Percentiles rank a stretch among this genome's conserved stretches.
Evolutionary conservation across 2,888 invertebrate genomes (phyloP).

Genomic region (Elgonia sp.): DNA sequence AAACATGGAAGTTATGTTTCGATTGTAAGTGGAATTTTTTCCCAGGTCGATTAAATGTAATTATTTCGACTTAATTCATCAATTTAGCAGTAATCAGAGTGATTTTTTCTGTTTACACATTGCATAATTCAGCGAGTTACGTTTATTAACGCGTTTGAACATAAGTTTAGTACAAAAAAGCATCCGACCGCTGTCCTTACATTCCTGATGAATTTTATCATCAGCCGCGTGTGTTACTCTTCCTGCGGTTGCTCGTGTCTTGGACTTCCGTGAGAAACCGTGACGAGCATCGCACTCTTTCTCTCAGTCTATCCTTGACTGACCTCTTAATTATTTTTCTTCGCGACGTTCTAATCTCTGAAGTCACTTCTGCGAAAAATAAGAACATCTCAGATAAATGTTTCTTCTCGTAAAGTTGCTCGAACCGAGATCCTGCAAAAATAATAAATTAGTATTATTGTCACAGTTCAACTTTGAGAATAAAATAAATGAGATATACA

Average conservation of each 20-base stretch:
- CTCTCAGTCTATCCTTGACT: slow-evolving; percentile 34
- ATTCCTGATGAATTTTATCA: slow-evolving; percentile 63
- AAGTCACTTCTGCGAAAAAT: slow-evolving; percentile 47
- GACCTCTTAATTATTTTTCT: slow-evolving; percentile 74
- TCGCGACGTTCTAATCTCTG: slow-evolving; percentile 61
- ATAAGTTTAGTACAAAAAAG: slow-evolving; percentile 25
- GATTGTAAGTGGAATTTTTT: not conserved
- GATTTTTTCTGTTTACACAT: not conserved
- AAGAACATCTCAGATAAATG: slow-evolving; percentile 70
- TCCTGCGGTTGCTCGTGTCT: slow-evolving; percentile 48
- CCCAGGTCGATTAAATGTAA: not conserved
- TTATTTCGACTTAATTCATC: slow-evolving; percentile 5
- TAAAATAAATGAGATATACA: not conserved
- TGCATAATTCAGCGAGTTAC: slow-evolving; percentile 31
- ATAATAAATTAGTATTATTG: too few relatives aligned
- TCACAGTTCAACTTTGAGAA: not conserved
- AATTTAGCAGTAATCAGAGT: not conserved
- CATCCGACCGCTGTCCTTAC: slow-evolving; percentile 30
- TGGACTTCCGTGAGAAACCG: slow-evolving; percentile 72
- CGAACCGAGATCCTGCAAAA: slow-evolving; percentile 2
- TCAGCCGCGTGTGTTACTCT: slow-evolving; percentile 63
- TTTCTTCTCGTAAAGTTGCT: slow-evolving; percentile 18
- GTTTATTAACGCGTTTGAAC: slow-evolving; percentile 28
- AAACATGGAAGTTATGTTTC: not conserved
- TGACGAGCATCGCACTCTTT: slow-evolving; percentile 52